Conservation (phyloP, 2,888 invertebrate genomes). For the Mantis religiosa region DNA sequence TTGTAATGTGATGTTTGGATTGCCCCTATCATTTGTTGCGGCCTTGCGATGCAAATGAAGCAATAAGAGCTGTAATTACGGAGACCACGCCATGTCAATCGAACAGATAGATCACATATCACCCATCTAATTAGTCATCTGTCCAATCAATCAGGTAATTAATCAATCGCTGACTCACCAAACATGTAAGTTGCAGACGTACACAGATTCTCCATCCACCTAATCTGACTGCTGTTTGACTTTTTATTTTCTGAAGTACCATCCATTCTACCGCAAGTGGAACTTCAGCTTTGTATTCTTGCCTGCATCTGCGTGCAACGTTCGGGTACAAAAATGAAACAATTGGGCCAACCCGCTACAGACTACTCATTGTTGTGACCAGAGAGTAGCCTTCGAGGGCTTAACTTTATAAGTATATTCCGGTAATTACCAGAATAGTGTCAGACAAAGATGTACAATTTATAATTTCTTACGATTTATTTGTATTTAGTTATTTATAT, state of each 20-base stretch:
- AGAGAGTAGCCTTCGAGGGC: no score
- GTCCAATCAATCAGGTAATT: conserved; percentile 13
- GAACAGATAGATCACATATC: conserved; percentile 14
- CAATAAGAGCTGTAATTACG: not conserved
- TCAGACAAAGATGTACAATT: no score
- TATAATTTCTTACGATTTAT: no score
- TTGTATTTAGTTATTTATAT: no score
- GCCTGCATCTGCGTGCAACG: no score
- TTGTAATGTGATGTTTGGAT: not conserved
- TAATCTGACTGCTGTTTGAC: not conserved
- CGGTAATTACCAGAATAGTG: no score
- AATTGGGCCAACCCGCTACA: no score
- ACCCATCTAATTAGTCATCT: conserved; percentile 7
- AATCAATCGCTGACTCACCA: not conserved
- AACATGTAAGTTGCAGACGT: not conserved
- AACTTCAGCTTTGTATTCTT: not conserved
- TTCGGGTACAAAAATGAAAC: no score
- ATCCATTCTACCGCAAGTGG: not conserved
- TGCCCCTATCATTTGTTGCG: not conserved
- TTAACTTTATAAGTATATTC: no score
- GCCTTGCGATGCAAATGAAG: not conserved
- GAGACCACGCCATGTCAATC: not conserved
- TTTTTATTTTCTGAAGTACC: not conserved
- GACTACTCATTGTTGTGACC: no score
- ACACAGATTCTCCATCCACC: not conserved